Evolutionary conservation across 2,797 vertebrate species (phyloP), one percentile per base, ranked within the genome.

Genomic region (Sebastes melanostomus): DNA sequence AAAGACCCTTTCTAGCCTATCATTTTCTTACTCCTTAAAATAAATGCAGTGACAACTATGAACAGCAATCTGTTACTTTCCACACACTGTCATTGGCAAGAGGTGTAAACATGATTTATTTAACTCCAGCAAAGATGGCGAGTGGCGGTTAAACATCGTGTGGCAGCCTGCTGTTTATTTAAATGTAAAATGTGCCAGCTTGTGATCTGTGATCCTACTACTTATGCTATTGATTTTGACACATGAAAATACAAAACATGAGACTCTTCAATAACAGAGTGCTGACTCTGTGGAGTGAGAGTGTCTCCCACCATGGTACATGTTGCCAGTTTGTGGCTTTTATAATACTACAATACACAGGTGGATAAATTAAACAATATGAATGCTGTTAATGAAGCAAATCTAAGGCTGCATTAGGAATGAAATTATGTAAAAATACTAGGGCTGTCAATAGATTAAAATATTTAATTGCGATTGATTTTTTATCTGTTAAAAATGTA

Each of bases 111-210:
- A 62, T 42, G 72, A 46, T 46, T 18, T 46, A 63, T 56, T 56
- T 24, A 14, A 59, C 30, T 60, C 55, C 18, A 16, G 38, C 38
- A 46, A 34, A 46, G 20, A 78, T 38, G 52, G 36, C 2, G 7
- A 54, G 50, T 27, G 42, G 14, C 16, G 27, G 58, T 22, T 50
- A 18, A 72, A 76, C 24, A 67, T 11, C 13, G 9, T 52, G 34
- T 34, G 66, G 60, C 66, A 52, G 50, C 68, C 63, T 63, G 68
- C 63, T 68, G 55, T 46, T 78, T 66, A 59, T 74, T 4, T 50
- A 22, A 66, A 58, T 59, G 25, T 32, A 27, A 75, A 75, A 50
- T 24, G 61, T 65, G 46, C 11, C 22, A 72, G 56, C 46, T 66
- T 22, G 58, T 62, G 58, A 84, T 59, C 72, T 62, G 56, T 56